A percentile compares a stretch with the other conserved stretches of the same genome.
These are phyloP conservation scores for Lepus europaeus DNA, from an alignment of 2,113 vertebrate genomes.

Conservation along the genomic window DNA sequence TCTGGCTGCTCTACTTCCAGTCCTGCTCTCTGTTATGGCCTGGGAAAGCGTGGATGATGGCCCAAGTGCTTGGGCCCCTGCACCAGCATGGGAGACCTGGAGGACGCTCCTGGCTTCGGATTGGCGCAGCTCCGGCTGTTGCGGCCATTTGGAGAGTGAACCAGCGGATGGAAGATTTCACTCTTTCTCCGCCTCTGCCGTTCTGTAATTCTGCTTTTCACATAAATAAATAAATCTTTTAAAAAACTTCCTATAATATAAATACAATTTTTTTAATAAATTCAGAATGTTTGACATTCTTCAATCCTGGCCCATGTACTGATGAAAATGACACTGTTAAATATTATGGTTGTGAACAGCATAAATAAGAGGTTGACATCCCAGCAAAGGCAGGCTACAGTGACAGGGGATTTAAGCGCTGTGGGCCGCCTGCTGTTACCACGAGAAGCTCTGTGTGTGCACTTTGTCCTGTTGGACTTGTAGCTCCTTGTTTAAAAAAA, in stretches of 20 bases:
- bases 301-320: slow-evolving; percentile 42
- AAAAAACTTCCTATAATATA: slow-evolving; percentile 21
- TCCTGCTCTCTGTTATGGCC: no score
- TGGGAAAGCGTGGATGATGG: no score
- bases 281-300: slow-evolving; percentile 8
- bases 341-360: background rate
- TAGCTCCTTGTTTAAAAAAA: slow-evolving; percentile 40
- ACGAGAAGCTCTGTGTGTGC: background rate
- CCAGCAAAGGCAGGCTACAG: background rate
- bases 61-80: no score
- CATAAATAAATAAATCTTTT: no score
- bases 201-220: no score
- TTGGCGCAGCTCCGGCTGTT: no score
- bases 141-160: no score
- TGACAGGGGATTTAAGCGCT: background rate
- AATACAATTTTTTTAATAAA: slow-evolving; percentile 52
- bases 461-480: background rate
- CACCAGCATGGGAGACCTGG: no score
- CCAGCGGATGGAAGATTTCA: no score
- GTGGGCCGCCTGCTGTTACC: background rate
- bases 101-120: no score
- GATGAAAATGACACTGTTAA: slow-evolving; percentile 42
- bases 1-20: no score
- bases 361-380: background rate
- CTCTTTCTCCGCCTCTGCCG: no score